Percentiles rank a stretch among this genome's conserved stretches.
These are phyloP conservation scores for Baccha elongata DNA, from an alignment of 2,888 invertebrate species.

Conservation along the genomic window DNA sequence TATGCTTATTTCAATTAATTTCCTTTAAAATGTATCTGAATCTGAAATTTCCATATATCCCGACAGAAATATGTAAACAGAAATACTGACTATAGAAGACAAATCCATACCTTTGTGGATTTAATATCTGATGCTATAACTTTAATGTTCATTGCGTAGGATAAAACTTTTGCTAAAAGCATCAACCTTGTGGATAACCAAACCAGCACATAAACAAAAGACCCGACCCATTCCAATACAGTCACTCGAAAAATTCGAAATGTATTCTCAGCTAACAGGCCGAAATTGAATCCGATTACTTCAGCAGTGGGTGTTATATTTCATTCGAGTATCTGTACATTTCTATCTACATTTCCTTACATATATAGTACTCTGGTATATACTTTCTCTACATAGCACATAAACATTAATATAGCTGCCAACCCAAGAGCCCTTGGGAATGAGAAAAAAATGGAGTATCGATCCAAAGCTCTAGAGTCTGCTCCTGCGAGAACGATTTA, in stretches of 20 bases:
- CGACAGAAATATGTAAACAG: too few relatives aligned
- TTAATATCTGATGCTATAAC: constrained; percentile 23
- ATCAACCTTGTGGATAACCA: constrained; percentile 63
- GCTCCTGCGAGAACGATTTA: constrained; percentile 44
- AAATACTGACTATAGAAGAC: too few relatives aligned
- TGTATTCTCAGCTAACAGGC: constrained; percentile 52
- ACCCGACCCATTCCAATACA: constrained; percentile 26
- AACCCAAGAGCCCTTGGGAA: constrained; percentile 41
- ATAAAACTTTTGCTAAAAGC: constrained; percentile 65
- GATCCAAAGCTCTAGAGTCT: constrained; percentile 60
- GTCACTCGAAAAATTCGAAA: constrained; percentile 53
- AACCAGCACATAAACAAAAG: constrained; percentile 5
- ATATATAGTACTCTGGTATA: not conserved
- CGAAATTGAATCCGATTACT: constrained; percentile 67
- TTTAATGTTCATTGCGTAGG: constrained; percentile 48
- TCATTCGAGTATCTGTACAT: constrained; percentile 49
- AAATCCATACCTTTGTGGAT: not conserved
- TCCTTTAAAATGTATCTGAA: too few relatives aligned
- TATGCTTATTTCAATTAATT: too few relatives aligned
- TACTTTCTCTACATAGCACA: constrained; percentile 4
- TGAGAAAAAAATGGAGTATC: constrained; percentile 50
- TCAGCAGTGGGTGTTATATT: constrained; percentile 57
- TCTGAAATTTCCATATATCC: not conserved
- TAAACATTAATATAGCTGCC: constrained; percentile 26
- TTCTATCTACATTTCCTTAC: constrained; percentile 31